A percentile compares a stretch with the other conserved stretches of the same genome.
These are phyloP conservation scores for Myrmophylax atrothorax DNA, from an alignment of 2,113 vertebrate genomes.

Conservation along the genomic window DNA sequence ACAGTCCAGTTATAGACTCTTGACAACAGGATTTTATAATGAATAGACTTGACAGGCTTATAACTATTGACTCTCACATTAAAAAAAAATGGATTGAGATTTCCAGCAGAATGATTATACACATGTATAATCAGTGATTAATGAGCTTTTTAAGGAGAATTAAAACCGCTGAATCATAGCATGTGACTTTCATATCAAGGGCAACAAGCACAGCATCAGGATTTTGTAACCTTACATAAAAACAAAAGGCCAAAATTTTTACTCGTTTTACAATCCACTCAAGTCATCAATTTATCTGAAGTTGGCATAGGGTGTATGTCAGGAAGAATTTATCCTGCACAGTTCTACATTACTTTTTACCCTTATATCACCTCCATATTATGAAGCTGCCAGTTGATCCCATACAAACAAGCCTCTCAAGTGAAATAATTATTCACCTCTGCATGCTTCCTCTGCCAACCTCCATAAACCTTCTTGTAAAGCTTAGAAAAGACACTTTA, in stretches of 20 bases:
- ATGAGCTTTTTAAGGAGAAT: slow-evolving; percentile 16
- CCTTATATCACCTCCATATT: neutral
- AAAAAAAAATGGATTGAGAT: slow-evolving; percentile 24
- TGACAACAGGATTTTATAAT: neutral
- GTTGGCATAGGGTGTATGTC: neutral
- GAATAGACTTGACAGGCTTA: neutral
- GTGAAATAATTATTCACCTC: neutral
- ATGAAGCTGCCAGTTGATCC: neutral
- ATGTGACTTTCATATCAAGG: slow-evolving; percentile 12
- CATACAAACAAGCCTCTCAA: neutral
- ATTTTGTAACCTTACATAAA: slow-evolving; percentile 30
- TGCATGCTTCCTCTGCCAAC: neutral
- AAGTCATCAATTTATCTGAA: neutral
- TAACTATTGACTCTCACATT: slow-evolving; percentile 19
- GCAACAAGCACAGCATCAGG: neutral
- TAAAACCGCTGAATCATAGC: slow-evolving; percentile 7
- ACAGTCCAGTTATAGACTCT: neutral
- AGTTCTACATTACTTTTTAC: neutral
- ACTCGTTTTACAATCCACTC: neutral
- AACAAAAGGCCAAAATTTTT: slow-evolving; percentile 10
- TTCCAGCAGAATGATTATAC: slow-evolving; percentile 47
- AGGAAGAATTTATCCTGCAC: neutral
- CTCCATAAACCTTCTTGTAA: neutral
- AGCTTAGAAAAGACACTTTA: neutral
- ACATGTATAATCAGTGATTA: slow-evolving; percentile 7